Conservation (phyloP, 2,113 vertebrate genomes). For the Geococcyx californianus region DNA sequence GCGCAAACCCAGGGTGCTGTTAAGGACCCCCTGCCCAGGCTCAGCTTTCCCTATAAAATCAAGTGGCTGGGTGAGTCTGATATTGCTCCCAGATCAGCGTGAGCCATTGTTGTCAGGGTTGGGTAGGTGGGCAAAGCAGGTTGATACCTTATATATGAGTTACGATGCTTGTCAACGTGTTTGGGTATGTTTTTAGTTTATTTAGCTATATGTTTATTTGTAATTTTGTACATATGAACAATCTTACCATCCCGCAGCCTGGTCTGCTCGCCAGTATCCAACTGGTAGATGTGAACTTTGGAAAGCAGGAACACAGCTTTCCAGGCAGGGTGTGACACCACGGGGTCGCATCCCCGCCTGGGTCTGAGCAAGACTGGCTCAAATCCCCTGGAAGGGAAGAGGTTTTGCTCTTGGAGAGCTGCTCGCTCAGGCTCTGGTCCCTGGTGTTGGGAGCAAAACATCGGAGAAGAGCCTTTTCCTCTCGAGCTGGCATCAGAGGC, state of each 20-base stretch:
- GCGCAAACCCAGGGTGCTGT: neutral
- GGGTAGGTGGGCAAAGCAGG: neutral
- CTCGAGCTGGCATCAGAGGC: fast-evolving
- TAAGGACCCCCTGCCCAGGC: fast-evolving
- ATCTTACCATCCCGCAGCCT: neutral
- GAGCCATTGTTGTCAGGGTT: neutral
- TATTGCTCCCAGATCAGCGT: fast-evolving
- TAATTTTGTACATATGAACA: neutral
- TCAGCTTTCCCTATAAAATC: neutral
- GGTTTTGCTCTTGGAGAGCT: neutral
- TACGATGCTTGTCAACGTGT: neutral
- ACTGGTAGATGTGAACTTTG: neutral
- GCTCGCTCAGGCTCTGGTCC: fast-evolving
- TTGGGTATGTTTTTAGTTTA: neutral
- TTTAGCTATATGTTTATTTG: fast-evolving
- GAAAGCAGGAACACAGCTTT: neutral
- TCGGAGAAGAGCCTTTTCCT: neutral
- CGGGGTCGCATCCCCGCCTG: fast-evolving
- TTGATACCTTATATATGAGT: neutral
- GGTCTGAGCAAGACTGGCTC: neutral
- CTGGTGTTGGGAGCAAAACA: neutral
- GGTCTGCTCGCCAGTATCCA: neutral
- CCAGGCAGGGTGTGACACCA: fast-evolving
- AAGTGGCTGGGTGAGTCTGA: neutral
- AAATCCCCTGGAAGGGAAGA: neutral